Evolutionary conservation across 1,140 invertebrate genomes (phyloP), one percentile per base, ranked within the genome.

Genomic region (Meloidogyne floridensis): DNA sequence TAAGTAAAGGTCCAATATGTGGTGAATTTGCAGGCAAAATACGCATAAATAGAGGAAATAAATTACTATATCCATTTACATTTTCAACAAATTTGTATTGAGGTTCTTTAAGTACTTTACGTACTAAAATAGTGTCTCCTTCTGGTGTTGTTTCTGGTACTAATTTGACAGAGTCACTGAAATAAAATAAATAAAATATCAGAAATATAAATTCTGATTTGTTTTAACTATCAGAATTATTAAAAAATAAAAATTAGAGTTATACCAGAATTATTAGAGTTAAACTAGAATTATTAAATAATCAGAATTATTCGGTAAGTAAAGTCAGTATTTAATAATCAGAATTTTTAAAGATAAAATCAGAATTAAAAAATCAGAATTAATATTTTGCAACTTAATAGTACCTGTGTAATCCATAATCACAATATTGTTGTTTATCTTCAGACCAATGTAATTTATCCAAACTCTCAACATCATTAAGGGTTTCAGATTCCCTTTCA

Each of bases 31-130:
- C 93, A 13, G 94, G 92, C 0, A 99, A 88, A 7, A 98, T 93
- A 89, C 95, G 93, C 42, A 89, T 74, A 56, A 89, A 82, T 18
- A 89, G 70, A 1, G 98, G 98, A 90, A 98, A 99, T 18, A 99
- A 91, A 84, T 94, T 97, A 2, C 98, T 94, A 90, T 99, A 99
- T 32, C 98, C 97, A 88, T 96, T 95, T 0, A 93, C 92, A 81
- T 94, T 92, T 8, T 82, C 80, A 18, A 87, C 87, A 20, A 88
- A 72, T 72, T 81, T 56, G 11, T 84, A 65, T 65, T 69, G 72
- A 11, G 86, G 84, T 56, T 83, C 72, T 13, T 54, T 42, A 8
- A 82, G 54, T 75, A 86, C 86, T 80, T 82, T 71, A 53, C 81
- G 72, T 13, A 84, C 80, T 70, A 32, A 56, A 18, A 42, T 59